Conservation (phyloP, 2,797 vertebrate genomes). For the Falco concolor region DNA sequence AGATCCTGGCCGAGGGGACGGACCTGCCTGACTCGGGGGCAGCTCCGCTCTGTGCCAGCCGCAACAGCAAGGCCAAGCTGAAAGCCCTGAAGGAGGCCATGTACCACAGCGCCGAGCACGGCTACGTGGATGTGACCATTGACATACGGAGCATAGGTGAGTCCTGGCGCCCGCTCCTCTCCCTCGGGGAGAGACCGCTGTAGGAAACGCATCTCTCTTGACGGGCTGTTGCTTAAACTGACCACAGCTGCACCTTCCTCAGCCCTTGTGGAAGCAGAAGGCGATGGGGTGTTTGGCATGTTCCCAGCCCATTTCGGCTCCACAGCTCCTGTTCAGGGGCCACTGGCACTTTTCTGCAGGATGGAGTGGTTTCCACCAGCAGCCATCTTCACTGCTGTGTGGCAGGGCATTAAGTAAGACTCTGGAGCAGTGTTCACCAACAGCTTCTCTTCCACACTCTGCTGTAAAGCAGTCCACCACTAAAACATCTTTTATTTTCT, state of each 20-base stretch:
- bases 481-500: background rate
- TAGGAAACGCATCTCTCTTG: background rate
- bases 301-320: background rate
- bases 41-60: slow-evolving; percentile 83
- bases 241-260: background rate
- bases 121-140: slow-evolving; percentile 95
- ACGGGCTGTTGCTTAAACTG: background rate
- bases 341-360: background rate
- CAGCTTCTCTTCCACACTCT: background rate
- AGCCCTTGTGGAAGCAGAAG: background rate
- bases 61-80: slow-evolving; percentile 91
- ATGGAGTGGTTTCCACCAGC: background rate
- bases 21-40: slow-evolving; percentile 83
- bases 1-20: slow-evolving; percentile 94
- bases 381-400: background rate
- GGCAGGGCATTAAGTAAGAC: background rate
- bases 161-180: slow-evolving; percentile 26
- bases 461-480: background rate
- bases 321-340: background rate
- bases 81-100: slow-evolving; percentile 95
- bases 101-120: slow-evolving; percentile 96
- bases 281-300: background rate
- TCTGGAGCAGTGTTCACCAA: background rate
- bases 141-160: slow-evolving; percentile 93
- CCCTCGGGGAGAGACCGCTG: fast-evolving